Percentiles rank a stretch among this genome's conserved stretches.
These are phyloP conservation scores for Pseudopleuronectes americanus DNA, from an alignment of 2,797 vertebrate genomes.

Conservation along the genomic window DNA sequence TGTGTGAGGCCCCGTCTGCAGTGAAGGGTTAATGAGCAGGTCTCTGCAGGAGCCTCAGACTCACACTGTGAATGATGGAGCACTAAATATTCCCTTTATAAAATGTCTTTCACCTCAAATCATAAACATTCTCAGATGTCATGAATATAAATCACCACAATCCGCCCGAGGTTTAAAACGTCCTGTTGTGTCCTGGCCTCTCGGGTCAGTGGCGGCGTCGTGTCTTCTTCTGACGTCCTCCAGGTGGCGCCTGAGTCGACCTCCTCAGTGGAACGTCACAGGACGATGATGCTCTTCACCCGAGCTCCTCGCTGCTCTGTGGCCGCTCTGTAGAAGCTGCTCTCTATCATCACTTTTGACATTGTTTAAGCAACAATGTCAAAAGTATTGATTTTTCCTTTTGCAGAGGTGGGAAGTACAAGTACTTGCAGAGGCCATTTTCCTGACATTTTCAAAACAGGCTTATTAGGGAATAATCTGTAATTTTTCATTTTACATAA, in stretches of 20 bases:
- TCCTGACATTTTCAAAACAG: too few species aligned
- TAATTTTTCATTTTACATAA: too few species aligned
- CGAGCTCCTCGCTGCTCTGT: not conserved
- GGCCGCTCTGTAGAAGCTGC: not conserved
- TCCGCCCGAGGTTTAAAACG: slow-evolving; percentile 10
- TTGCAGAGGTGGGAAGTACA: too few species aligned
- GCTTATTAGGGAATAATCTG: too few species aligned
- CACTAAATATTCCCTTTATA: slow-evolving; percentile 12
- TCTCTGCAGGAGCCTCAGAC: too few species aligned
- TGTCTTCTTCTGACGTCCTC: slow-evolving; percentile 13
- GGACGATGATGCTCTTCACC: slow-evolving; percentile 12
- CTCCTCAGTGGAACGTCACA: slow-evolving; percentile 6
- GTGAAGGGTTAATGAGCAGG: too few species aligned
- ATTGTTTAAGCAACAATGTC: too few species aligned
- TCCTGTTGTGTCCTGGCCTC: slow-evolving; percentile 15
- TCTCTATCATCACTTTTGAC: too few species aligned
- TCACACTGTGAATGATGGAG: not conserved
- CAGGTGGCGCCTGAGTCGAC: slow-evolving; percentile 20
- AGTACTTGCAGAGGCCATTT: too few species aligned
- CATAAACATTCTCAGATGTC: slow-evolving; percentile 15
- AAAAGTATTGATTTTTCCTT: too few species aligned
- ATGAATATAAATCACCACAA: slow-evolving; percentile 24
- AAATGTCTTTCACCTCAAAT: slow-evolving; percentile 18
- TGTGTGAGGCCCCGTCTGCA: too few species aligned
- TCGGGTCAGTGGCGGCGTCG: slow-evolving; percentile 4